Percentiles rank a stretch among this genome's conserved stretches.
These are phyloP conservation scores for Glyptemys insculpta DNA, from an alignment of 2,797 vertebrate species.

Conservation along the genomic window DNA sequence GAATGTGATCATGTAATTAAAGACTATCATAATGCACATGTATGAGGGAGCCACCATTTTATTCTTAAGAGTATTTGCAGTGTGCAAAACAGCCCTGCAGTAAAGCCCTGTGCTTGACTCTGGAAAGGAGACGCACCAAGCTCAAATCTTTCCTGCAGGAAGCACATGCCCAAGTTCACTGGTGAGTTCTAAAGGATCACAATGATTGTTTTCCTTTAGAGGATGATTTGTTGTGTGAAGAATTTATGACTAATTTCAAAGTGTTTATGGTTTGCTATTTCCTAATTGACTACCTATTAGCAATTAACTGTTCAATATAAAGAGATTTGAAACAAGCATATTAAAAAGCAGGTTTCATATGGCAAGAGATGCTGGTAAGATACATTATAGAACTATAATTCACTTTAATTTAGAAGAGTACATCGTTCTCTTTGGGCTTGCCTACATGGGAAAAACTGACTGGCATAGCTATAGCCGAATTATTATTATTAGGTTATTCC, in stretches of 20 bases:
- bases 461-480: neutral
- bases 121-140: neutral
- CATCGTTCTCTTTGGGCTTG: neutral
- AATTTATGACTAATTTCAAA: neutral
- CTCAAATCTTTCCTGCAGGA: neutral
- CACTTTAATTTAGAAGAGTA: neutral
- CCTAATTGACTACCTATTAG: constrained; percentile 25
- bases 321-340: neutral
- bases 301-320: constrained; percentile 10
- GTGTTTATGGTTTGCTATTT: constrained; percentile 40
- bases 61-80: neutral
- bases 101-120: neutral
- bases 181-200: neutral
- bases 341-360: neutral
- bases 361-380: neutral
- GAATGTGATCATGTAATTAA: neutral
- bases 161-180: neutral
- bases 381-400: neutral
- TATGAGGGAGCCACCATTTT: neutral
- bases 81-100: neutral
- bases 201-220: neutral
- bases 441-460: neutral
- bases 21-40: neutral
- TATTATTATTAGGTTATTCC: neutral
- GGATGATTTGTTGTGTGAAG: neutral